Percentiles rank a stretch among this genome's conserved stretches.
phyloP scores from a whole-genome alignment of 2,888 invertebrate species.

The Agrotis clavis region DNA sequence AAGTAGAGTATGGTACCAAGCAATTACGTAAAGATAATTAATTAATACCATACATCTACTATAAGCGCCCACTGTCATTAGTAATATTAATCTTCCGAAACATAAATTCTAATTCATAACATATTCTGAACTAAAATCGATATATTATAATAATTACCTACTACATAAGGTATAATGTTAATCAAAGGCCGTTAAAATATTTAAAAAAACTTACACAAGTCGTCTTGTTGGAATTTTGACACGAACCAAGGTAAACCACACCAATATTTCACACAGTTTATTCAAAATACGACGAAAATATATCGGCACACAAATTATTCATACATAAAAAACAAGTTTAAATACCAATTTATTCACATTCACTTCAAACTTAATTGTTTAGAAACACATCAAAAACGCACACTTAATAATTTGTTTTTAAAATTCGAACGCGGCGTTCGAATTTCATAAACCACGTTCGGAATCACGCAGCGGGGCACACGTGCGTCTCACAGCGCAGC shows the following conservation, averaged over 20 bases:
- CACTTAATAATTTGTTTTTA: constrained; percentile 47
- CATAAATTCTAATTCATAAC: constrained; percentile 27
- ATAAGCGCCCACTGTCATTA: constrained; percentile 8
- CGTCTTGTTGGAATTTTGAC: constrained; percentile 49
- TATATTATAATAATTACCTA: constrained; percentile 56
- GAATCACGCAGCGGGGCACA: constrained; percentile 36
- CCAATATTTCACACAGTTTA: constrained; percentile 60
- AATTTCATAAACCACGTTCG: constrained; percentile 56
- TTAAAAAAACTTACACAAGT: constrained; percentile 57
- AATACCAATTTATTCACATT: constrained; percentile 49
- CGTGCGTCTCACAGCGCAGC: constrained; percentile 58
- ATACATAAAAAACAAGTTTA: constrained; percentile 40
- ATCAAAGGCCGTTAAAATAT: constrained; percentile 25
- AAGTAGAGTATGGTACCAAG: not conserved
- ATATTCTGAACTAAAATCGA: constrained; percentile 38
- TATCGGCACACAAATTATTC: constrained; percentile 37
- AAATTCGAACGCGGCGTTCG: constrained; percentile 55
- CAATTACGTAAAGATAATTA: constrained; percentile 31
- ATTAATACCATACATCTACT: constrained; percentile 23
- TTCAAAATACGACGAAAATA: constrained; percentile 45
- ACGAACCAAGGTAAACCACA: constrained; percentile 65
- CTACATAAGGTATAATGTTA: constrained; percentile 31
- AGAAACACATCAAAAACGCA: constrained; percentile 47
- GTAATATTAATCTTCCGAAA: constrained; percentile 32
- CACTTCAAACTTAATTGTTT: constrained; percentile 52